Base-by-base conservation (phyloP, 2,888 invertebrate genomes). In the Fragum fragum region DNA sequence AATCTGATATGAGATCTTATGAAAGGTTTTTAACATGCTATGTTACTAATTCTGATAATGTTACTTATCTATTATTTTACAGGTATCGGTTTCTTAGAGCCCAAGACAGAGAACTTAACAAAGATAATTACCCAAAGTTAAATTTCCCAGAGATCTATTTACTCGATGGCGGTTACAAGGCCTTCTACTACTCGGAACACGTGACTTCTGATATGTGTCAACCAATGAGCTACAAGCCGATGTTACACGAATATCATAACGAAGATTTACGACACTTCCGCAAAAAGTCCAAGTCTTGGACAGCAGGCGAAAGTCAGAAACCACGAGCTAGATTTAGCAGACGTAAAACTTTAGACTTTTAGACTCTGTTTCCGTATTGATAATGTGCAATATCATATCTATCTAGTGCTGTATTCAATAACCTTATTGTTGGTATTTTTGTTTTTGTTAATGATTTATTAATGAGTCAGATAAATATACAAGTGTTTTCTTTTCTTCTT, bases 61-160 rank as follows among this genome's bases (percentile, higher is more conserved):
- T 14, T 53, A 1, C 23, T 18, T 23, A 21, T 14, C 9, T 53
- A 6, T 53, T 23, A 47, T 42, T 29, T 14, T 29, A 1, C 72
- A 81, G 76, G 81, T 82, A 77, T 29, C 75, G 78, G 18, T 82
- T 82, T 21, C 59, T 82, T n/a, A 57, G 82, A 72, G 72, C 68
- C 23, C 75, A 79, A 32, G 99, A 99, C 95, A 96, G 99, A 0
- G 96, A 96, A n/a, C 95, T 96, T 53, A 98, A 99, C 94, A 96
- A 96, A 79, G 96, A 97, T 71, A 95, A 96, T 76, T 99, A 98
- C 95, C 99, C 99, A 0, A 95, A 96, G 0, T 95, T 99, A 0
- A 95, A 97, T 92, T 98, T 97, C 95, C 99, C 99, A 0, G 99
- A 99, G 94, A 95, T 98, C 1, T 99, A 99, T 95, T 95, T 99